Evolutionary conservation across 2,797 vertebrate species (phyloP).

Genomic region (Monodelphis domestica): DNA sequence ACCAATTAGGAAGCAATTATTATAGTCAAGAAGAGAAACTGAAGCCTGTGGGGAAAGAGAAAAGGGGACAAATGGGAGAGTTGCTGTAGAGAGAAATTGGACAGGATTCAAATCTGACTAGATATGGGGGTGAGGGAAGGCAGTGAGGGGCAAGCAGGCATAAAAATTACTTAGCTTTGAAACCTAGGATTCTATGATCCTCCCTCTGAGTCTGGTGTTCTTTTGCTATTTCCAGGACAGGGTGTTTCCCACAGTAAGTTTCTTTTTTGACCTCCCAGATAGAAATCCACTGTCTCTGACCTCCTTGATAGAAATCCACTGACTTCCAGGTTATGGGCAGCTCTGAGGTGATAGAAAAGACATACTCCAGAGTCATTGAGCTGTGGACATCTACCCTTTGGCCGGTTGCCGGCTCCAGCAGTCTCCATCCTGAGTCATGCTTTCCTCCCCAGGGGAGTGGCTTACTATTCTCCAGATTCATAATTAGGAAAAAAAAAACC

Average conservation of each 20-base stretch:
- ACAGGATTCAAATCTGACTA: not conserved
- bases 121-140: not conserved
- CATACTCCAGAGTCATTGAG: not conserved
- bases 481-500: not conserved
- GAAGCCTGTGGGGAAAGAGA: not conserved
- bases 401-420: not conserved
- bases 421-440: not conserved
- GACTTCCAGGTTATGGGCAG: not conserved
- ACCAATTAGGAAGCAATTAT: not conserved
- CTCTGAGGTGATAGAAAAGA: not conserved
- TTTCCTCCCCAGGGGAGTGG: not conserved
- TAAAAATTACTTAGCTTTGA: not conserved
- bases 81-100: not conserved
- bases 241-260: not conserved
- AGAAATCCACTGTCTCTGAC: not conserved
- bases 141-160: not conserved
- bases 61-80: not conserved
- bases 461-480: not conserved
- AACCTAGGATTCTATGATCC: not conserved
- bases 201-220: not conserved
- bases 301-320: not conserved
- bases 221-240: not conserved
- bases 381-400: not conserved
- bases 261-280: not conserved
- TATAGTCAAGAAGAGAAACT: not conserved